Evolutionary conservation across 2,113 vertebrate genomes (phyloP).

Genomic region (Oreotrochilus melanogaster): DNA sequence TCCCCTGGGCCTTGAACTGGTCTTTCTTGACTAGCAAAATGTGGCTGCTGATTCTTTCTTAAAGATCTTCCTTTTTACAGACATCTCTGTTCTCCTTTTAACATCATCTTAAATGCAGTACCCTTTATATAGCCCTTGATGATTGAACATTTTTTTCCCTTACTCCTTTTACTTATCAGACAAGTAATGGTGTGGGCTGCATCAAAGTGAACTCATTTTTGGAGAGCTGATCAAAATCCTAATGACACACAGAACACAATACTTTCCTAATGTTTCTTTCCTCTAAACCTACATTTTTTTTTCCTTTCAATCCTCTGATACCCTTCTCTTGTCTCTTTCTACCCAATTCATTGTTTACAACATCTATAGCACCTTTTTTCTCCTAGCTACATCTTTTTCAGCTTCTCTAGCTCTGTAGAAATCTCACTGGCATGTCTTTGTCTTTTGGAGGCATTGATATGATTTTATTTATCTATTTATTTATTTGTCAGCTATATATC

Average conservation of each 20-base stretch:
- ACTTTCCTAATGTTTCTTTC: neutral
- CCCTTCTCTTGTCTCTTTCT: neutral
- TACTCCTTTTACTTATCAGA: neutral
- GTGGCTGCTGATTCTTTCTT: neutral
- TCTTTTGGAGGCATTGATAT: neutral
- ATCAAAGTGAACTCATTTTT: neutral
- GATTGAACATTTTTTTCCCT: neutral
- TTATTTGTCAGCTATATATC: neutral
- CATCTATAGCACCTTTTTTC: neutral
- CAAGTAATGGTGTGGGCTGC: neutral
- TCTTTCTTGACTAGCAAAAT: neutral
- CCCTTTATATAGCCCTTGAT: neutral
- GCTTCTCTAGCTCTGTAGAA: neutral
- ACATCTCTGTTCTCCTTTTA: neutral
- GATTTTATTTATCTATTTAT: too few relatives aligned
- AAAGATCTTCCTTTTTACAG: neutral
- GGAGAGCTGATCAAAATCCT: neutral
- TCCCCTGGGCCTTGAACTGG: neutral
- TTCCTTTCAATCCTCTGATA: neutral
- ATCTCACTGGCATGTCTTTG: neutral
- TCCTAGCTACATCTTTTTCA: constrained; percentile 1
- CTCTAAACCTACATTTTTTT: neutral
- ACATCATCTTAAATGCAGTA: neutral
- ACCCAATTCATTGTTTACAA: neutral
- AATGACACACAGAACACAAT: neutral